Conservation (phyloP, 2,797 vertebrate species). For the Schizothorax lantsangensis region DNA sequence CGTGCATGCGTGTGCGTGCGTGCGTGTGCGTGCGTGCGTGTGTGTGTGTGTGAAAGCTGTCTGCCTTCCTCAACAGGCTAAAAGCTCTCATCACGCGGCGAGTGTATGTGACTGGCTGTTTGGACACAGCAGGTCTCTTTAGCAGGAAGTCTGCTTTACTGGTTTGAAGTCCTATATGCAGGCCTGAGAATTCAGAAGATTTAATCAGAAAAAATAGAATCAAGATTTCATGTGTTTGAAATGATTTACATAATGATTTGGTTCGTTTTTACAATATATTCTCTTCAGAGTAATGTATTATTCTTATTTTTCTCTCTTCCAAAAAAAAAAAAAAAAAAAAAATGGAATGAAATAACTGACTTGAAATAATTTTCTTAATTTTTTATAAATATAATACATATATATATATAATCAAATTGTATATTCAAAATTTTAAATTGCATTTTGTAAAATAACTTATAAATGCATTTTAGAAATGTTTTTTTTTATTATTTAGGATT, state of each 20-base stretch:
- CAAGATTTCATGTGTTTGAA: background rate
- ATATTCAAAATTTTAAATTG: background rate
- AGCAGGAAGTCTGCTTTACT: constrained; percentile 42
- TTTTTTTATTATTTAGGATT: background rate
- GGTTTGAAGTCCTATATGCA: background rate
- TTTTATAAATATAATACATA: too few species aligned
- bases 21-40: constrained; percentile 37
- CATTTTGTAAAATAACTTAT: background rate
- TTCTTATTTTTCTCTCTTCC: too few species aligned
- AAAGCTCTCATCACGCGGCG: constrained; percentile 64
- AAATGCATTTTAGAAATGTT: background rate
- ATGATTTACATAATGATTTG: background rate
- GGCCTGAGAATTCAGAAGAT: background rate
- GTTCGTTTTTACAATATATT: too few species aligned
- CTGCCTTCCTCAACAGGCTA: constrained; percentile 58
- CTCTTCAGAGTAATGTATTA: too few species aligned
- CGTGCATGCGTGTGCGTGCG: background rate
- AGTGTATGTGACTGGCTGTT: constrained; percentile 62
- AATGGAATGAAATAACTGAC: too few species aligned
- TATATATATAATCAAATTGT: too few species aligned
- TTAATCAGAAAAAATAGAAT: background rate
- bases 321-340: too few species aligned
- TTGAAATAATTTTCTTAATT: too few species aligned
- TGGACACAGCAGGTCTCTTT: constrained; percentile 38
- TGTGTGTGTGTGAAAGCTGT: constrained; percentile 50